Evolutionary conservation across 2,113 vertebrate genomes (phyloP).

Genomic region (Copsychus sechellarum): DNA sequence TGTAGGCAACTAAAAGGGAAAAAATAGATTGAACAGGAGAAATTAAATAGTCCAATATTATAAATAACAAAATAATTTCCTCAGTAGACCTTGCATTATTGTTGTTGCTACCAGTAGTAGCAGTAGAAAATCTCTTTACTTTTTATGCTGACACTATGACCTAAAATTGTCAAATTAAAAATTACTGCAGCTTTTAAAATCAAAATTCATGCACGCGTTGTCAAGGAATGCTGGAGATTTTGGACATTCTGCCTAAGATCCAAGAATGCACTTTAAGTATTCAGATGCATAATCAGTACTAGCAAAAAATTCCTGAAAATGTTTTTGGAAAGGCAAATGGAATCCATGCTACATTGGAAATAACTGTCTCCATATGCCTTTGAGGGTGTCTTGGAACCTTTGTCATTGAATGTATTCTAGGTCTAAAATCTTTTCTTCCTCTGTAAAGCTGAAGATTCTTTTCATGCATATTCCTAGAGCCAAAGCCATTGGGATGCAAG

Average conservation of each 20-base stretch:
- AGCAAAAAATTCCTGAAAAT: background rate
- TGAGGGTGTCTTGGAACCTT: background rate
- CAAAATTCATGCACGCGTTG: background rate
- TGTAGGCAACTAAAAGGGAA: background rate
- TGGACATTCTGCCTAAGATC: background rate
- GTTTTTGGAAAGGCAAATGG: background rate
- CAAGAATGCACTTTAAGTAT: background rate
- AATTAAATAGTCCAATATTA: background rate
- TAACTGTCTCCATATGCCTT: background rate
- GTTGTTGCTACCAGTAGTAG: background rate
- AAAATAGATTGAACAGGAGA: background rate
- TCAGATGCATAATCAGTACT: background rate
- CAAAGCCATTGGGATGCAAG: background rate
- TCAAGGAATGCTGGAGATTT: background rate
- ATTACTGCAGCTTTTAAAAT: background rate
- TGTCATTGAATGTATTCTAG: background rate
- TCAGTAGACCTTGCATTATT: background rate
- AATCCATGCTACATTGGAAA: background rate
- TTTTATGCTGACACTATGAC: background rate
- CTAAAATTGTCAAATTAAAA: background rate
- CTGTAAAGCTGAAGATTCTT: background rate
- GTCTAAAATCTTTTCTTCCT: background rate
- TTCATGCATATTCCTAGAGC: background rate
- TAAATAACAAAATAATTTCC: background rate
- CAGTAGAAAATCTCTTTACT: background rate